Evolutionary conservation across 2,113 vertebrate species (phyloP), one percentile per base, ranked within the genome.

Genomic region (Pterocles burchelli): DNA sequence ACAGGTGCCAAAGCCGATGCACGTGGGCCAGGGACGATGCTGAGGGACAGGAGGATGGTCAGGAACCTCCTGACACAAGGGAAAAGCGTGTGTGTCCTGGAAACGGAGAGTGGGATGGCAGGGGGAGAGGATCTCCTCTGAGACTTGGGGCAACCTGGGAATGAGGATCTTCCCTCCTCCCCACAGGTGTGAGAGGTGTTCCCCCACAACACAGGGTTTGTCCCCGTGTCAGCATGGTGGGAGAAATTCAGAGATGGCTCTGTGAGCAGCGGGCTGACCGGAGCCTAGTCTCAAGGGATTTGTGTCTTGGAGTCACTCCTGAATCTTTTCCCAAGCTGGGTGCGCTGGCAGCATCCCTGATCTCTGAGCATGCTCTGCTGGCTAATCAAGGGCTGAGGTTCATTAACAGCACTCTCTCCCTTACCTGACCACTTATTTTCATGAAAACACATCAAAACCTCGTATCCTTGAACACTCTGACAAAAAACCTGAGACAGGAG

Each of bases 1-100:
- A 95, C 68, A 89, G 81, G 70, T 83, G 81, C 91, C 82, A 85
- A 62, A 61, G 58, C 66, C 72, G 93, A 80, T 67, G 29, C 65
- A 10, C 34, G 43, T 63, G 77, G 70, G 59, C 52, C 77, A 88
- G 77, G 62, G 79, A 68, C 41, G 66, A 73, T 46, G 18, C 58
- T 2, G 17, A 82, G 72, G 1, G 1, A 51, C 80, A 84, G 1
- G 0, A 21, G 34, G 15, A 54, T 0, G 1, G 16, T 68, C 71
- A 17, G 65, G 34, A 55, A 79, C 25, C 52, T 93, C 58, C 21
- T 74, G 81, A 25, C 22, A 26, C 31, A 20, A 45, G 52, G 13
- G 29, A 77, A 24, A 80, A 71, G 51, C 13, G 71, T 3, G 0
- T 51, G 21, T 62, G 61, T 55, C 36, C 82, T 87, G 74, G 41